These are phyloP conservation scores for Neomorphus geoffroyi DNA, from an alignment of 2,797 vertebrate genomes.

Conservation along the genomic window DNA sequence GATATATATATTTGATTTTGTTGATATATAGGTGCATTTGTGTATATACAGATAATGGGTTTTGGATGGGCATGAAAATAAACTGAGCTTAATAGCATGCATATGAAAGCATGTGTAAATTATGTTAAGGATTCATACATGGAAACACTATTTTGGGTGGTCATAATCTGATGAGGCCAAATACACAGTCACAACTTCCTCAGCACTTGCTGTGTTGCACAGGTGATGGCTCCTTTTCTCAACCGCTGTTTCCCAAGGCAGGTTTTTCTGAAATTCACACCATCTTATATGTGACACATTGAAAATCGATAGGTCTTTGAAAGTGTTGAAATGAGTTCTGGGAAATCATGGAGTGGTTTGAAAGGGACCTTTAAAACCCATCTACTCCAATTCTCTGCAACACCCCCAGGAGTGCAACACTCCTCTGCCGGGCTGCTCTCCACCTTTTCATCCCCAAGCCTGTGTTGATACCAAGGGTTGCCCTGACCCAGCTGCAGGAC, in stretches of 20 bases:
- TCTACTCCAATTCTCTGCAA: no score
- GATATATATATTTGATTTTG: not conserved
- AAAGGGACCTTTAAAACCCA: no score
- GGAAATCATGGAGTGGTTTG: not conserved
- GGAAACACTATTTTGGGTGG: not conserved
- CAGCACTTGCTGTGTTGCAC: not conserved
- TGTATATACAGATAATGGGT: rapidly evolving
- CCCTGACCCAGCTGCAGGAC: no score
- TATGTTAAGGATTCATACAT: not conserved
- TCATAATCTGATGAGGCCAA: not conserved
- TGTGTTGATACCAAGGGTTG: no score
- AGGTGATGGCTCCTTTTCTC: not conserved
- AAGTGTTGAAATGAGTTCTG: not conserved
- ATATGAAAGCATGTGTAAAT: not conserved
- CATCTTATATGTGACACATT: rapidly evolving
- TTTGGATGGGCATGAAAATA: not conserved
- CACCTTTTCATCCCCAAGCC: no score
- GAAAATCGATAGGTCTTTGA: not conserved
- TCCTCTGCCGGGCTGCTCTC: no score
- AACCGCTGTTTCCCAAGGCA: not conserved
- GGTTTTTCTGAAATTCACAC: not conserved
- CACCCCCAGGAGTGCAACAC: no score
- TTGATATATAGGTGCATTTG: no score
- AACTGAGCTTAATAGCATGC: not conserved
- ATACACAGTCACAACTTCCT: rapidly evolving